phyloP scores from a whole-genome alignment of 2,797 vertebrate species.

The Silurus aristotelis region DNA sequence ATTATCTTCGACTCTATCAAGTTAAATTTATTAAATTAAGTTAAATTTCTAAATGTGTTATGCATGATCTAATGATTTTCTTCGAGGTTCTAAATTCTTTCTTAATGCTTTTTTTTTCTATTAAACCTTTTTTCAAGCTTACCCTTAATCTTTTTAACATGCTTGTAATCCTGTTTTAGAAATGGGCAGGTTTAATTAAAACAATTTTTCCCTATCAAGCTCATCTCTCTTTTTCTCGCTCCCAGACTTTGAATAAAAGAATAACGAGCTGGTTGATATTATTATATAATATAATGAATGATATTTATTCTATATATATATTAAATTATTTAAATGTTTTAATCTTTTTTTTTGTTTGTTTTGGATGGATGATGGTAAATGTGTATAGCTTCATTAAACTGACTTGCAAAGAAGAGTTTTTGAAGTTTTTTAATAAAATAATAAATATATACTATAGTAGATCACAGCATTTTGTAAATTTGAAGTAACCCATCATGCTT shows the following conservation, averaged over 20 bases:
- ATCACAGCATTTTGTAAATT: background rate
- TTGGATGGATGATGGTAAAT: too few relatives aligned
- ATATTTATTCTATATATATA: too few relatives aligned
- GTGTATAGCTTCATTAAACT: too few relatives aligned
- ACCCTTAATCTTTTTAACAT: background rate
- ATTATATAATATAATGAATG: background rate
- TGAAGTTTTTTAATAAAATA: too few relatives aligned
- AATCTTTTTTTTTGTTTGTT: too few relatives aligned
- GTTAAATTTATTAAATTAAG: too few relatives aligned
- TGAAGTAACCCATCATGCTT: too few relatives aligned
- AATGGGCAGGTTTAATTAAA: conserved; percentile 18
- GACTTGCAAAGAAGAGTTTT: too few relatives aligned
- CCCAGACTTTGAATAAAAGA: background rate
- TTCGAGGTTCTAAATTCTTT: background rate
- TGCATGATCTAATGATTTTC: background rate
- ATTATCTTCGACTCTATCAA: background rate
- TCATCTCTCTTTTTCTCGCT: background rate
- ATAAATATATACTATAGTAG: too few relatives aligned
- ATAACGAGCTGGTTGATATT: background rate
- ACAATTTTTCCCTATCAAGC: background rate
- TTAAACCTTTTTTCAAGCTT: background rate
- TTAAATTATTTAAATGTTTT: too few relatives aligned
- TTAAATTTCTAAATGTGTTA: too few relatives aligned
- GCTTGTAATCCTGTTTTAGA: conserved; percentile 1
- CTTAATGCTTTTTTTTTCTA: background rate